These are phyloP conservation scores for Corvus hawaiiensis DNA, from an alignment of 2,113 vertebrate genomes.

Conservation along the genomic window DNA sequence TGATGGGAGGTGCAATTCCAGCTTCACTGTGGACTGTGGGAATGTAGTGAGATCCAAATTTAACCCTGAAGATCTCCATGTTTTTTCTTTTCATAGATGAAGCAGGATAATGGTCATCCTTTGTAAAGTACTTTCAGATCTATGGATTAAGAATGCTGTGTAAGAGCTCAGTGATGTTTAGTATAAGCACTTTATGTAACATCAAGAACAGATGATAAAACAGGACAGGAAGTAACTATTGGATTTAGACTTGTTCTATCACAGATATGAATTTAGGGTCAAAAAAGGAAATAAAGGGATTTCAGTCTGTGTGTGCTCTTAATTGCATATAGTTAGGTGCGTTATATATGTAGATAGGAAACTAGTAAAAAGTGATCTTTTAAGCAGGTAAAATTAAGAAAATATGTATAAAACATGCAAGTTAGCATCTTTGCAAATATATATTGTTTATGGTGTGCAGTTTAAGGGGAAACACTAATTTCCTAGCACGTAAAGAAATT, in stretches of 20 bases:
- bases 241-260: background rate
- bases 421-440: background rate
- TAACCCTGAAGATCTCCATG: background rate
- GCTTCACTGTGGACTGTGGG: background rate
- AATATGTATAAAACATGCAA: background rate
- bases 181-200: conserved; percentile 54
- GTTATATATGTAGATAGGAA: background rate
- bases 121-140: conserved; percentile 38
- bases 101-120: conserved; percentile 4
- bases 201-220: conserved; percentile 45
- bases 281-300: background rate
- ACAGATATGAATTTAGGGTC: background rate
- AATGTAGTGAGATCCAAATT: background rate
- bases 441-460: background rate
- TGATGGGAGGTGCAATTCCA: background rate
- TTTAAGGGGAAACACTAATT: background rate
- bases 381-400: background rate
- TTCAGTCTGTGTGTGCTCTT: background rate
- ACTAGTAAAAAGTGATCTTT: background rate
- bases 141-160: conserved; percentile 49
- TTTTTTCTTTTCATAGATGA: background rate
- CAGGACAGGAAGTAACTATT: conserved; percentile 4
- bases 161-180: conserved; percentile 35
- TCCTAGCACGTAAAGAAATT: background rate
- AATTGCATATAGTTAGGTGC: background rate